Conservation (phyloP, 2,797 vertebrate genomes). For the Channallabes apus region DNA sequence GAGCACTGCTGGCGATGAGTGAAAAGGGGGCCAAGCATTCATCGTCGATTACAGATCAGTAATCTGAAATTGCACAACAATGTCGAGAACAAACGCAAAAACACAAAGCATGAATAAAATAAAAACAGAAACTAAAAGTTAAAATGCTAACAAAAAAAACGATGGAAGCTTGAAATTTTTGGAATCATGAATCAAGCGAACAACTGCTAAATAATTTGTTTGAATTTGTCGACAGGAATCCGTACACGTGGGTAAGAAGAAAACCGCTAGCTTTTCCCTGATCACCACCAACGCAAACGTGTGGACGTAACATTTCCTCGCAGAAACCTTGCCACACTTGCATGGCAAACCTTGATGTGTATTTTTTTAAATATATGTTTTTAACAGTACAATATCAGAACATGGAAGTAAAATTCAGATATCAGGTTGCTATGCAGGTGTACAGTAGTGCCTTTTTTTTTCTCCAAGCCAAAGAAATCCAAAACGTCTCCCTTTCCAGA, state of each 20-base stretch:
- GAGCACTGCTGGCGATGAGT: not conserved
- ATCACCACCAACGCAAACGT: not conserved
- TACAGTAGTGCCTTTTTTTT: constrained; percentile 5
- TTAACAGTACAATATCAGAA: not conserved
- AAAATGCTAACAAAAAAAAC: not conserved
- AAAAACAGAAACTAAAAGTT: not conserved
- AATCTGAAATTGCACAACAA: not conserved
- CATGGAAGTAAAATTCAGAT: not conserved
- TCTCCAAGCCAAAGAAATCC: not conserved
- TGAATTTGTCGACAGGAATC: not conserved
- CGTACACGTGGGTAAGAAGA: not conserved
- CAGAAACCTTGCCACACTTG: not conserved
- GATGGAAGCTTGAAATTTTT: not conserved
- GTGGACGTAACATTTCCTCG: not conserved
- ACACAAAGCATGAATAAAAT: not conserved
- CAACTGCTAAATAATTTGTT: no score
- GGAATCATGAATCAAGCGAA: not conserved
- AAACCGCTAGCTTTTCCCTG: not conserved
- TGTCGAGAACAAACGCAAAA: not conserved
- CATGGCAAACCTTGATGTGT: not conserved
- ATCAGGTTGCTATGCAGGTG: not conserved
- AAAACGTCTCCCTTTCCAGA: not conserved
- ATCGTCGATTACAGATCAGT: no score
- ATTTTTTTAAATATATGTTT: not conserved
- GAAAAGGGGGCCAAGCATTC: not conserved